Evolutionary conservation across 2,888 invertebrate species (phyloP), one percentile per base, ranked within the genome.

Genomic region (Pristionchus exspectatus): DNA sequence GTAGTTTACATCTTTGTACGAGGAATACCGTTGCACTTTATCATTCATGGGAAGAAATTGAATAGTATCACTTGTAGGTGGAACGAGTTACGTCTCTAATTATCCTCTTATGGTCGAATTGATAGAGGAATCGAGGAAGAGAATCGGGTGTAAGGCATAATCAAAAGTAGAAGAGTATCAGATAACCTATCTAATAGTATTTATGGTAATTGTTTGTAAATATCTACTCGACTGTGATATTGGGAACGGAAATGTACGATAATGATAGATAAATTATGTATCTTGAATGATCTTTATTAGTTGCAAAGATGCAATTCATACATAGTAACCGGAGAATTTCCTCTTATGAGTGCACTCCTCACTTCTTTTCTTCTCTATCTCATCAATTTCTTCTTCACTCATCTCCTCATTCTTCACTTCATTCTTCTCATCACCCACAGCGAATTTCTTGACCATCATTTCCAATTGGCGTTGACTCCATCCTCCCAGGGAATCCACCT

Each of bases 71-170:
- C 3, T 81, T 88, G 44, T 33, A 88, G 88, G 88, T 24, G 88
- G 88, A 18, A 88, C 88, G 27, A 63, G 77, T 91, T 98, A 98
- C 95, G 98, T 98, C 95, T 97, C 97, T 87, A 96, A 98, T 0
- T 98, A 98, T 95, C 98, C 98, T 0, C 96, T 97, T 87, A 97
- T 98, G 96, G 96, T 97, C 87, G 97, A 97, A 91, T 96, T 98
- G 91, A 96, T 98, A 44, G 90, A 91, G 27, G 84, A 86, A 74
- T 30, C 63, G 38, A 74, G 88, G 30, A 77, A 56, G 81, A 59
- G 50, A 63, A 66, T 66, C 27, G 86, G 63, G 27, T 66, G 50
- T 14, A 86, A 66, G 21, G 86, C 63, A 63, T 86, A 86, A 66
- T 63, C n/a, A 21, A 18, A 18, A 9, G 24, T 14, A 77, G 30